Conservation (phyloP, 1,140 invertebrate genomes). For the Ephestia elutella region DNA sequence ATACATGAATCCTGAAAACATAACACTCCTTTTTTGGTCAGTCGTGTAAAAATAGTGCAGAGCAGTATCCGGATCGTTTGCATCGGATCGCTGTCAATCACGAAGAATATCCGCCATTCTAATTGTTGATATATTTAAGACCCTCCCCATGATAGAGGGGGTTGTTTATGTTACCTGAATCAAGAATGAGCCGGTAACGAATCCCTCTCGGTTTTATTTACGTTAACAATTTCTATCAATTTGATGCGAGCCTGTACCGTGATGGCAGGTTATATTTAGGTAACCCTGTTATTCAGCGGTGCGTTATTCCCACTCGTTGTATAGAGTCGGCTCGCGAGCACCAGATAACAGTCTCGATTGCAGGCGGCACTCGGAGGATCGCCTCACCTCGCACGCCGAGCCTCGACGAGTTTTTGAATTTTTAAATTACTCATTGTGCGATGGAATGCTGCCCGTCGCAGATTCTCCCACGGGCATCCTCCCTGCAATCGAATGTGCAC, state of each 20-base stretch:
- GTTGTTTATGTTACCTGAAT: constrained; percentile 25
- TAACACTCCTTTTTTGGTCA: too few relatives aligned
- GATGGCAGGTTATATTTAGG: constrained; percentile 24
- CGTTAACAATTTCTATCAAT: constrained; percentile 31
- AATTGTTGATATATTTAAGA: constrained; percentile 4
- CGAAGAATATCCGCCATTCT: neutral
- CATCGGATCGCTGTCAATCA: constrained; percentile 30
- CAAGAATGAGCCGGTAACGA: constrained; percentile 24
- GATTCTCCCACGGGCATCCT: constrained; percentile 29
- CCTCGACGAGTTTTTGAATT: constrained; percentile 74
- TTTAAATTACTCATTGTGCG: constrained; percentile 76
- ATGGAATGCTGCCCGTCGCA: constrained; percentile 64
- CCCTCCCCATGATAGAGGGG: neutral
- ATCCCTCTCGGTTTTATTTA: constrained; percentile 25
- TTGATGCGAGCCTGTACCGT: constrained; percentile 16
- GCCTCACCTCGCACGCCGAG: constrained; percentile 52
- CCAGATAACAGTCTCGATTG: constrained; percentile 66
- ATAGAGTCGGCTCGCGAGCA: constrained; percentile 32
- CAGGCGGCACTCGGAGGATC: constrained; percentile 55
- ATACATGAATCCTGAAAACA: too few relatives aligned
- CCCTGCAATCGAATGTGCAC: constrained; percentile 52
- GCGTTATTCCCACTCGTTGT: constrained; percentile 37
- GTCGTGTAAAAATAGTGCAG: constrained; percentile 60
- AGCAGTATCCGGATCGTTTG: constrained; percentile 32
- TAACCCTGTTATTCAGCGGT: constrained; percentile 32